Base-by-base conservation (phyloP, 2,888 invertebrate species). In the Caenorhabditis sp. region DNA sequence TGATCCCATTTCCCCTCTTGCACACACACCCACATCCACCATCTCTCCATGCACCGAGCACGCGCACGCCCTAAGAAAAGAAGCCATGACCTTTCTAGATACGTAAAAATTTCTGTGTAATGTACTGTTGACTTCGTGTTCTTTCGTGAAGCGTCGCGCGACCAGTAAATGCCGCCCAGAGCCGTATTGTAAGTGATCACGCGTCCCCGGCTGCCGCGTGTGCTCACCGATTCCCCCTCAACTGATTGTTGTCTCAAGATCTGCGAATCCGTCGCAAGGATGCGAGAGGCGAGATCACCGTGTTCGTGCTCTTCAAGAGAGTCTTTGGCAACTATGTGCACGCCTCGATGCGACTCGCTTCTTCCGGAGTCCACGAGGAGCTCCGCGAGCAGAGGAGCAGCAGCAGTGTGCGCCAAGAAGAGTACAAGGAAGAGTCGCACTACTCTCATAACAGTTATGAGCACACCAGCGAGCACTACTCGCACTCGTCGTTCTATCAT, bases 311-410 rank as follows among this genome's bases (percentile, higher is more conserved):
- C 62, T 78, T 72, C 70, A 68, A 73, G 53, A 70, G 46, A 58
- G 61, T 80, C n/a, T 78, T 68, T 35, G 80, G 80, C 24, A 80
- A 78, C 43, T 80, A 71, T 35, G 59, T 46, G 24, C 80, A 78
- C 65, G 77, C 80, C 2, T 59, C 70, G 35, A 50, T 76, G 58
- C 53, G 58, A 46, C 52, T 79, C 45, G 62, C 27, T n/a, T 59
- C 59, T n/a, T 37, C 59, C 22, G 61, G 45, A 37, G 55, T 46
- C 50, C 71, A 39, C 27, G 48, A 59, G 46, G 71, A 61, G 61
- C 45, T 41, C 20, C 70, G 59, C 15, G 43, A 52, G 24, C 45
- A 56, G 17, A 41, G 50, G 11, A 56, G 45, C 46, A 55, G 55
- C 55, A 65, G 37, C 35, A 13, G 11, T 9, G 35, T 13, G 9